These are phyloP conservation scores for Oryzias sinensis DNA, from an alignment of 2,797 vertebrate genomes.

Conservation along the genomic window DNA sequence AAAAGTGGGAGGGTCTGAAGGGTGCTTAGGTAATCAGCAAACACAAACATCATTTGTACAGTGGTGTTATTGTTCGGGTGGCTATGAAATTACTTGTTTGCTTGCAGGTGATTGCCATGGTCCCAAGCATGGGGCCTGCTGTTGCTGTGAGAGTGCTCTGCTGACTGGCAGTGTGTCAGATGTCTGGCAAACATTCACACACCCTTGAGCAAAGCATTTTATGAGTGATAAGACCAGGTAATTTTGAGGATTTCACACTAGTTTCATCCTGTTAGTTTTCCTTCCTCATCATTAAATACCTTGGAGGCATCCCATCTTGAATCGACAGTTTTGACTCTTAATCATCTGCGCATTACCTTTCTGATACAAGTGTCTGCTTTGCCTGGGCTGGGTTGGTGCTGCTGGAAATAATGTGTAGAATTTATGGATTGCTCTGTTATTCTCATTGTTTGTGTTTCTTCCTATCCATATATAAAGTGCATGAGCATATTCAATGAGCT, in stretches of 20 bases:
- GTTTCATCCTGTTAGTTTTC: constrained; percentile 63
- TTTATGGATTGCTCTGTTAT: too few species aligned
- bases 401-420: too few species aligned
- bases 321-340: background rate
- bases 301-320: constrained; percentile 14
- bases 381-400: background rate
- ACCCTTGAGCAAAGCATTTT: constrained; percentile 68
- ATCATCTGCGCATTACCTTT: constrained; percentile 1
- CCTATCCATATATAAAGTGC: too few species aligned
- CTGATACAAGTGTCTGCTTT: background rate
- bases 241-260: constrained; percentile 63
- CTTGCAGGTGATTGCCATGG: constrained; percentile 62
- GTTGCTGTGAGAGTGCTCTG: constrained; percentile 49
- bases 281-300: constrained; percentile 43
- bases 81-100: constrained; percentile 73
- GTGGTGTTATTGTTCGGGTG: constrained; percentile 84
- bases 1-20: constrained; percentile 43
- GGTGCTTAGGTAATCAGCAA: constrained; percentile 80
- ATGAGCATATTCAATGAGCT: too few species aligned
- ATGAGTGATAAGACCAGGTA: constrained; percentile 41
- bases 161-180: constrained; percentile 61
- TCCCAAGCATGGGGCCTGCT: constrained; percentile 66
- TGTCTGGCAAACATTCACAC: constrained; percentile 69
- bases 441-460: too few species aligned
- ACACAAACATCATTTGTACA: constrained; percentile 82